A percentile compares a stretch with the other conserved stretches of the same genome.
These are phyloP conservation scores for Alectura lathami DNA, from an alignment of 2,113 vertebrate species.

Conservation along the genomic window DNA sequence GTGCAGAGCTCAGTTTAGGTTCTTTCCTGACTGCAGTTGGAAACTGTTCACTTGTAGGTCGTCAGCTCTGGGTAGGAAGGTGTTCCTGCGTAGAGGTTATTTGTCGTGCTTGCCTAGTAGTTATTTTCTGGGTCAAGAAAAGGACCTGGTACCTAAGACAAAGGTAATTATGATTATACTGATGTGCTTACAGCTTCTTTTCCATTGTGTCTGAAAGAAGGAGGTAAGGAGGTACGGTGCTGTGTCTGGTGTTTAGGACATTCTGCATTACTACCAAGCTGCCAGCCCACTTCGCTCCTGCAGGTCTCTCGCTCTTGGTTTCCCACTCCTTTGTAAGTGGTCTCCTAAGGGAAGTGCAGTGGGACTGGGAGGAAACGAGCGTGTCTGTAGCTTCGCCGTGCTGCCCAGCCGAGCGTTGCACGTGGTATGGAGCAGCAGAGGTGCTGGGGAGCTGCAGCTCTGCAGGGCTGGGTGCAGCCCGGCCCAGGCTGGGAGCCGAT, in stretches of 20 bases:
- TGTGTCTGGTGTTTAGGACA: background rate
- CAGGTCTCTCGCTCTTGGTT: background rate
- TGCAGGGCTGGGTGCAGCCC: rapidly evolving
- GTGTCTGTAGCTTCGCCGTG: background rate
- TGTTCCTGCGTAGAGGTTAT: rapidly evolving
- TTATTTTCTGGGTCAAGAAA: background rate
- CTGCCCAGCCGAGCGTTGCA: rapidly evolving
- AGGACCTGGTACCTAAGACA: background rate
- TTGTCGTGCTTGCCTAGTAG: background rate
- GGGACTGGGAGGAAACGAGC: background rate
- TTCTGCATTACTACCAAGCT: rapidly evolving
- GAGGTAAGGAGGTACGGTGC: background rate
- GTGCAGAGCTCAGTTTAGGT: background rate
- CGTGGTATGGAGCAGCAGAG: background rate
- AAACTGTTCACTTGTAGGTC: background rate
- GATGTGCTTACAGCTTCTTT: background rate
- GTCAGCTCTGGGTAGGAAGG: background rate
- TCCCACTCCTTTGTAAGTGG: background rate
- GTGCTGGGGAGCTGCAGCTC: rapidly evolving
- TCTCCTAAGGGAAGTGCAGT: rapidly evolving
- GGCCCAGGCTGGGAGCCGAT: background rate
- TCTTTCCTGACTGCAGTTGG: background rate
- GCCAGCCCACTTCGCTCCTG: background rate
- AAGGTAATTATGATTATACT: background rate
- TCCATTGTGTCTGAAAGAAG: background rate